Conservation (phyloP, 2,797 vertebrate genomes). For the Helarctos malayanus region DNA sequence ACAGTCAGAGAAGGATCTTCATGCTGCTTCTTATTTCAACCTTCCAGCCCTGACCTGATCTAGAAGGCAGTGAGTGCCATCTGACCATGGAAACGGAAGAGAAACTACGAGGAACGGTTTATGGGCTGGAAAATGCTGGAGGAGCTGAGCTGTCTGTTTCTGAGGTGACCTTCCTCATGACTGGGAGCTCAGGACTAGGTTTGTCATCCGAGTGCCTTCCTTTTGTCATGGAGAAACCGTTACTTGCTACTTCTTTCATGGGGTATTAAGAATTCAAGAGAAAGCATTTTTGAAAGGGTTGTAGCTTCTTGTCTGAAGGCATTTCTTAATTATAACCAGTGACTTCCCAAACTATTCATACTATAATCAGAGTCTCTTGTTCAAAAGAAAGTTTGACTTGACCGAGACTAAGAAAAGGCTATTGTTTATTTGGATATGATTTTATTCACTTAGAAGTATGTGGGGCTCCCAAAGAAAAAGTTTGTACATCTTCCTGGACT, state of each 20-base stretch:
- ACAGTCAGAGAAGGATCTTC: neutral
- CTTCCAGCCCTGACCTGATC: neutral
- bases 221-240: neutral
- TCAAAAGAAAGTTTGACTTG: neutral
- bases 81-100: neutral
- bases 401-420: neutral
- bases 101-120: neutral
- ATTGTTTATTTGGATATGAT: neutral
- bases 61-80: neutral
- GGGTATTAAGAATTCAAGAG: neutral
- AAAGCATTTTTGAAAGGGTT: neutral
- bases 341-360: neutral
- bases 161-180: neutral
- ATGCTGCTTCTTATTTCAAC: neutral
- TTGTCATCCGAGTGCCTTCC: neutral
- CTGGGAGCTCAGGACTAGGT: neutral
- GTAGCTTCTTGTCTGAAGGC: neutral
- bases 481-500: neutral
- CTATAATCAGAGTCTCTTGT: neutral
- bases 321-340: slow-evolving; percentile 11
- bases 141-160: neutral
- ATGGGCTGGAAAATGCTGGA: neutral
- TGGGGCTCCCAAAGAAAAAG: neutral
- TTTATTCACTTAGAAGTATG: slow-evolving; percentile 46
- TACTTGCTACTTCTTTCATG: neutral